Conservation (phyloP, 2,888 invertebrate species). For the Microdon myrmicae region DNA sequence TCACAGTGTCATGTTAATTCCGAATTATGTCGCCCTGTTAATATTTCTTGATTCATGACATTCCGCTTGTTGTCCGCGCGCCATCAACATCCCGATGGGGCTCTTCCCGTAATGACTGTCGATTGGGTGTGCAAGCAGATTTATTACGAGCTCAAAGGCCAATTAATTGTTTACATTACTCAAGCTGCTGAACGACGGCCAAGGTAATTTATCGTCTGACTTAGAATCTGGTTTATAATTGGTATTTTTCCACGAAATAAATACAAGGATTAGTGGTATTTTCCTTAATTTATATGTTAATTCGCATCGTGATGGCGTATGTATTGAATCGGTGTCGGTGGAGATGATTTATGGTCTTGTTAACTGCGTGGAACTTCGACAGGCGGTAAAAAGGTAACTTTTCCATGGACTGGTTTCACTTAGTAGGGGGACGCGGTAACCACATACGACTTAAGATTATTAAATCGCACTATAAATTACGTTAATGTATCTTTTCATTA, state of each 20-base stretch:
- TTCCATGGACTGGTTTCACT: constrained; percentile 20
- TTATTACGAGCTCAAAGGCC: constrained; percentile 45
- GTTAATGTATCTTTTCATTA: constrained; percentile 6
- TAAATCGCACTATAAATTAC: constrained; percentile 3
- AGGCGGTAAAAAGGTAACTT: constrained; percentile 17
- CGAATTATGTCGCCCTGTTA: constrained; percentile 42
- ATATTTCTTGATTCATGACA: constrained; percentile 37
- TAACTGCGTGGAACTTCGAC: constrained; percentile 28
- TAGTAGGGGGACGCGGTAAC: not conserved
- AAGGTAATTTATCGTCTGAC: constrained; percentile 35
- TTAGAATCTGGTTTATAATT: constrained; percentile 38
- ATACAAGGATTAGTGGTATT: constrained; percentile 40
- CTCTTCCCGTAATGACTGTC: constrained; percentile 10
- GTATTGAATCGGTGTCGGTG: constrained; percentile 35
- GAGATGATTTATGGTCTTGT: constrained; percentile 40
- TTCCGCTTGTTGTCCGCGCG: not conserved
- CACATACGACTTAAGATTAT: not conserved
- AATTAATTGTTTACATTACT: constrained; percentile 49
- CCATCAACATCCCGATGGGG: not conserved
- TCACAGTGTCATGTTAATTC: constrained; percentile 53
- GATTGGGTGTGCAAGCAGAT: constrained; percentile 43
- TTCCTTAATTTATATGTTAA: constrained; percentile 40
- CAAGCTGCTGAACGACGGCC: constrained; percentile 31
- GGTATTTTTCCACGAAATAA: constrained; percentile 35
- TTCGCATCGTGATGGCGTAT: constrained; percentile 11